Base-by-base conservation (phyloP, 2,888 invertebrate genomes). In the Autographa gamma region DNA sequence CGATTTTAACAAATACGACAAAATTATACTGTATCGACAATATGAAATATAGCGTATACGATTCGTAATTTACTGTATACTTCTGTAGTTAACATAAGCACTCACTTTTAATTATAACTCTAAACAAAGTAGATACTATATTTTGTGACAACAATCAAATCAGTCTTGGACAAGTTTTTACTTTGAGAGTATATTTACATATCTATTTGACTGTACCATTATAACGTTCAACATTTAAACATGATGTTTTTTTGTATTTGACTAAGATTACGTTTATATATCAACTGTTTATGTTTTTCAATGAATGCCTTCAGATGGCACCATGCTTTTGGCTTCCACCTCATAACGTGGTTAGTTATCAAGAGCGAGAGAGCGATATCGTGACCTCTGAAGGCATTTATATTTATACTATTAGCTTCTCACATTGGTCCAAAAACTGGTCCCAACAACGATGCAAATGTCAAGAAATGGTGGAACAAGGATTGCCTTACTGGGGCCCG, bases 51-150 rank as follows among this genome's bases (percentile, higher is more conserved):
- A 75, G 74, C 71, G 83, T 83, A 83, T 83, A 83, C 83, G 83
- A 83, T 84, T 80, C 71, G 85, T 76, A 82, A 83, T 81, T 79
- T 58, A 79, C 77, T 76, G 85, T 83, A 84, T 83, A 83, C 85
- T 79, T 58, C 54, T 68, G 56, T 84, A 80, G 70, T 58, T 76
- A 74, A 73, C 63, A 63, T 82, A 77, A 70, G 80, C 78, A 71
- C 69, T 63, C 43, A 63, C 56, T 52, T 63, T 54, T 64, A 72
- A 71, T 63, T 74, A 69, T 60, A 67, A 62, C 59, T 71, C 48
- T 73, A 52, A 71, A 75, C 59, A 62, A 58, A 79, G 25, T 54
- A 60, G 76, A 54, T 71, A 66, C 38, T 80, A 83, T 79, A 48
- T 79, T 79, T 83, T 73, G 64, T 75, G 68, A 68, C 80, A 71